phyloP scores from a whole-genome alignment of 2,113 vertebrate genomes.

The Apus apus region DNA sequence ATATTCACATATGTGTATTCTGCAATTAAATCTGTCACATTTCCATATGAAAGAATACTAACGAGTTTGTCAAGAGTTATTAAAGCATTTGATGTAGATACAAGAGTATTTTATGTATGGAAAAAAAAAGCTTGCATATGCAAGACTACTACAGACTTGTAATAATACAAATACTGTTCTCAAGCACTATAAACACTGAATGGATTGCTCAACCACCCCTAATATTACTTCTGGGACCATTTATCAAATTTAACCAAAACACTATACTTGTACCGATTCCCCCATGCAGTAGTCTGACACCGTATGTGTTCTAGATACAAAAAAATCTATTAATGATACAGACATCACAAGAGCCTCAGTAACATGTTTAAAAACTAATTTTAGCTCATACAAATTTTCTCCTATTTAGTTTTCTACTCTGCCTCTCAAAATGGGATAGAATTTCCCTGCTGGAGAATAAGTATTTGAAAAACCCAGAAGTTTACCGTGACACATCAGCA shows the following conservation, averaged over 20 bases:
- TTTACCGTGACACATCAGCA: not conserved
- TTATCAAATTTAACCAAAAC: not conserved
- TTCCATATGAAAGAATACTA: not conserved
- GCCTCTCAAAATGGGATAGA: not conserved
- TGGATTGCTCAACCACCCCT: not conserved
- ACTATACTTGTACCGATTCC: not conserved
- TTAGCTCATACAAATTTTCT: not conserved
- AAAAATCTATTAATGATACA: not conserved
- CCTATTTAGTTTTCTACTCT: not conserved
- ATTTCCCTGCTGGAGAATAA: not conserved
- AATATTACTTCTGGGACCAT: not conserved
- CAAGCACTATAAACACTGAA: not conserved
- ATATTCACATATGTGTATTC: not conserved
- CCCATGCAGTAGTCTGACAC: not conserved
- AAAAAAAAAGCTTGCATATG: not conserved
- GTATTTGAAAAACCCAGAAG: not conserved
- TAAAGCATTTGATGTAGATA: not conserved
- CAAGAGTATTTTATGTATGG: not conserved
- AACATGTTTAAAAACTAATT: not conserved
- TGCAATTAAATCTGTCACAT: not conserved
- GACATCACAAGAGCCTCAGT: not conserved
- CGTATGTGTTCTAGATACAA: not conserved
- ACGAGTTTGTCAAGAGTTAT: slow-evolving; percentile 1
- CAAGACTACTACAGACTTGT: not conserved
- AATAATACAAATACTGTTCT: not conserved